A percentile compares a stretch with the other conserved stretches of the same genome.
Conservation (phyloP, 30 jellyfish, hydroid and myxozoan species). For the Aurelia coerulea region DNA sequence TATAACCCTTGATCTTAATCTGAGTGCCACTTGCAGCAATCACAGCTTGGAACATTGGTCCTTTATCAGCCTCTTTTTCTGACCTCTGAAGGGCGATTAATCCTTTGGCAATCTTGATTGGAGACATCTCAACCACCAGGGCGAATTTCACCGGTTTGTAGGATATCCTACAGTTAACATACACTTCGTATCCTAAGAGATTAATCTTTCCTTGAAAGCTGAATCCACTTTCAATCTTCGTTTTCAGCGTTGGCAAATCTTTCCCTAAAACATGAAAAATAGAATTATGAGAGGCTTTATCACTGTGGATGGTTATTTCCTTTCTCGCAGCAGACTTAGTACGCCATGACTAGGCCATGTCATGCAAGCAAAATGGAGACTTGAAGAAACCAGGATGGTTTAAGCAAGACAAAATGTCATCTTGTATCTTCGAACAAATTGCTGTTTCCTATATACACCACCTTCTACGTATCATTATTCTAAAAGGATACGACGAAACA, state of each 20-base stretch:
- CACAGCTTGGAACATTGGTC: constrained; percentile 79
- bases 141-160: constrained; percentile 39
- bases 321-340: neutral
- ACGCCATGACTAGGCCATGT: neutral
- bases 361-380: neutral
- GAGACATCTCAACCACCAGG: constrained; percentile 86
- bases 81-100: constrained; percentile 66
- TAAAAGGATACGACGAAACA: no score
- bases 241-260: constrained; percentile 60
- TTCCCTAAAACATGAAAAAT: constrained; percentile 60
- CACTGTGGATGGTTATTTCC: neutral
- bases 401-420: no score
- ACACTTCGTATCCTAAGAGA: constrained; percentile 49
- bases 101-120: constrained; percentile 80
- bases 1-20: constrained; percentile 71
- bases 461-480: no score
- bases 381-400: no score
- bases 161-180: constrained; percentile 59
- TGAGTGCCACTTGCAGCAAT: constrained; percentile 57
- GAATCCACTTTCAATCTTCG: constrained; percentile 72
- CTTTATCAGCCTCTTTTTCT: constrained; percentile 79
- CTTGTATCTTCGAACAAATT: no score
- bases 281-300: neutral
- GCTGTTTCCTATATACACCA: no score
- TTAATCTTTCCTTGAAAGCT: constrained; percentile 74